Conservation (phyloP, 1,140 invertebrate genomes). For the Charaxes varanes region DNA sequence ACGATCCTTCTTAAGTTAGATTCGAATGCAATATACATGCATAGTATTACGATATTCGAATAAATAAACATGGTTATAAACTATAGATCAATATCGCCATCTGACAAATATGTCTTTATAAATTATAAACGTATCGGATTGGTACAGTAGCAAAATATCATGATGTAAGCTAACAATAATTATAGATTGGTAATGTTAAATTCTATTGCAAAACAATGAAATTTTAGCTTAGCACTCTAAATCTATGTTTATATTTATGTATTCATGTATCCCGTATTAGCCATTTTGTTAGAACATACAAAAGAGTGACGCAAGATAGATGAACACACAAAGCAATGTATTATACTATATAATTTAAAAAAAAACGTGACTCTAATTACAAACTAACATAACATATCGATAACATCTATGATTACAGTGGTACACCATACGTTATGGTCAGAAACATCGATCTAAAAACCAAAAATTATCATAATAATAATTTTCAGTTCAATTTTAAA, state of each 20-base stretch:
- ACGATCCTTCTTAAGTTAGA: conserved; percentile 62
- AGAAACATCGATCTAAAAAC: conserved; percentile 63
- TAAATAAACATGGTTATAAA: conserved; percentile 20
- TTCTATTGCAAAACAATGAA: conserved; percentile 65
- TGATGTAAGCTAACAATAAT: conserved; percentile 53
- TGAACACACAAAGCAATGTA: conserved; percentile 35
- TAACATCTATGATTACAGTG: conserved; percentile 64
- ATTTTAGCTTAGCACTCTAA: conserved; percentile 63
- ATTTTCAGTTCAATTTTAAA: conserved; percentile 34
- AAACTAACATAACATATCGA: conserved; percentile 61
- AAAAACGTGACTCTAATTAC: conserved; percentile 53
- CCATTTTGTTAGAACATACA: not conserved
- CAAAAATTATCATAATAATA: conserved; percentile 49
- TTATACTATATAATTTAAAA: conserved; percentile 35
- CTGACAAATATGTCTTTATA: conserved; percentile 40
- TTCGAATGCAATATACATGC: conserved; percentile 45
- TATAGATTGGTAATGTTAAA: conserved; percentile 46
- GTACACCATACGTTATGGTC: conserved; percentile 58
- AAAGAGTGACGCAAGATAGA: conserved; percentile 9
- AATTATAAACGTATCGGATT: conserved; percentile 33
- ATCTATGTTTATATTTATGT: conserved; percentile 37
- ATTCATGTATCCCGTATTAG: conserved; percentile 23
- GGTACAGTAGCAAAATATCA: conserved; percentile 63
- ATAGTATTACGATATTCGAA: conserved; percentile 22
- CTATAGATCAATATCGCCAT: conserved; percentile 27